A percentile compares a stretch with the other conserved stretches of the same genome.
Conservation (phyloP, 2,797 vertebrate species). For the Melanogrammus aeglefinus region DNA sequence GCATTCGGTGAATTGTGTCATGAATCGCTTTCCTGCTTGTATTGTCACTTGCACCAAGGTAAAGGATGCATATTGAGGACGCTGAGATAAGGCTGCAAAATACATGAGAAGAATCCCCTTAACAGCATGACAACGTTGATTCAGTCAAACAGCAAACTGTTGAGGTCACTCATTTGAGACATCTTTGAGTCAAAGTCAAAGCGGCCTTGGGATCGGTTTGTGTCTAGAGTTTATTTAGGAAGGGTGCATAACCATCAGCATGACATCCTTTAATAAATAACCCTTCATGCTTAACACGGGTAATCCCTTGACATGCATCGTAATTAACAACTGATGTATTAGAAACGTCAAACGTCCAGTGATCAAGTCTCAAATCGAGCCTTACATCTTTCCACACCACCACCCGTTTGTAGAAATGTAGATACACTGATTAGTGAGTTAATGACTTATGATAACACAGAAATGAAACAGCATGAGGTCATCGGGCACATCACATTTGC, state of each 20-base stretch:
- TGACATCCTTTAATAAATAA: background rate
- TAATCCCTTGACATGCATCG: slow-evolving; percentile 1
- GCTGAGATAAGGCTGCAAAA: background rate
- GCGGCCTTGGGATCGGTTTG: background rate
- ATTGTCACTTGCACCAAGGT: background rate
- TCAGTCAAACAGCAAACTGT: background rate
- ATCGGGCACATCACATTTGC: no score
- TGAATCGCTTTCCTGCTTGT: background rate
- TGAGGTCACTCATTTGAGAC: slow-evolving; percentile 1
- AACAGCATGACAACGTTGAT: background rate
- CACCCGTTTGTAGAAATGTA: background rate
- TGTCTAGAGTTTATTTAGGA: background rate
- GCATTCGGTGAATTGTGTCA: background rate
- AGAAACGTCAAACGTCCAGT: background rate
- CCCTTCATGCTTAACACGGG: background rate
- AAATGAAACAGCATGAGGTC: no score
- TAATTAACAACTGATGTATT: background rate
- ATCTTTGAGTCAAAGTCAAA: background rate
- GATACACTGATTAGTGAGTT: background rate
- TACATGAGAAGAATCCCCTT: background rate
- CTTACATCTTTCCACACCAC: background rate
- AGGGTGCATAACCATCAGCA: background rate
- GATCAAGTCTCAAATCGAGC: background rate
- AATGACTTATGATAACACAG: background rate
- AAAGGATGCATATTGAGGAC: background rate